These are phyloP conservation scores for Mesembrinibis cayennensis DNA, from an alignment of 2,113 vertebrate species.

Conservation along the genomic window DNA sequence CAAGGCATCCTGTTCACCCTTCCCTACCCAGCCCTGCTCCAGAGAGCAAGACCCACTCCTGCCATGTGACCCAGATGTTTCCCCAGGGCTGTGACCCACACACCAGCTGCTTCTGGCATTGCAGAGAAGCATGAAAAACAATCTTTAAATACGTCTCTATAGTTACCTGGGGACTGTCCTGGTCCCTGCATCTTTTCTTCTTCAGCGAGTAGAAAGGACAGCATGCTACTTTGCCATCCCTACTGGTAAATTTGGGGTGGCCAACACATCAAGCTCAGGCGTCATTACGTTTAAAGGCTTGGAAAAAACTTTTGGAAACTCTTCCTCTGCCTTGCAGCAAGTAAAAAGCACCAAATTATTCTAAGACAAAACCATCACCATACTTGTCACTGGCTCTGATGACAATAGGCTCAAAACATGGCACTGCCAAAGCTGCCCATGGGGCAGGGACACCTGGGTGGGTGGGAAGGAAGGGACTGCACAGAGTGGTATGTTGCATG, in stretches of 20 bases:
- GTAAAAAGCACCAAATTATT: neutral
- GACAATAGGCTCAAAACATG: neutral
- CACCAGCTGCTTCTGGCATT: neutral
- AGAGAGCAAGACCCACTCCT: neutral
- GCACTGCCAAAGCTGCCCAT: neutral
- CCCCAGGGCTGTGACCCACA: neutral
- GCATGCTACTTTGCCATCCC: neutral
- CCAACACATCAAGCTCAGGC: neutral
- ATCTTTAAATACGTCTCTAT: too few relatives aligned
- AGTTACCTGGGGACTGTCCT: too few relatives aligned
- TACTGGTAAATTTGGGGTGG: too few relatives aligned
- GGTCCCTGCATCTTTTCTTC: too few relatives aligned
- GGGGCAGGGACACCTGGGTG: neutral
- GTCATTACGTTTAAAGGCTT: neutral
- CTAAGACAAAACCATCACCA: neutral
- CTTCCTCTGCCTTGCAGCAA: neutral
- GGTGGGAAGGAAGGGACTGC: neutral
- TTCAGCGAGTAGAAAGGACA: neutral
- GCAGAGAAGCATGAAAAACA: too few relatives aligned
- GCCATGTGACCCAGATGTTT: neutral
- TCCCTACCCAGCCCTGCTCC: neutral
- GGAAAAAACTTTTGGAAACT: neutral
- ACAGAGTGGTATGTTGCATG: rapidly evolving
- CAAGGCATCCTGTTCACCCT: neutral
- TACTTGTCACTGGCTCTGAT: neutral